A percentile compares a stretch with the other conserved stretches of the same genome.
Evolutionary conservation across 2,888 invertebrate genomes (phyloP).

Genomic region (Apotomis betuletana): DNA sequence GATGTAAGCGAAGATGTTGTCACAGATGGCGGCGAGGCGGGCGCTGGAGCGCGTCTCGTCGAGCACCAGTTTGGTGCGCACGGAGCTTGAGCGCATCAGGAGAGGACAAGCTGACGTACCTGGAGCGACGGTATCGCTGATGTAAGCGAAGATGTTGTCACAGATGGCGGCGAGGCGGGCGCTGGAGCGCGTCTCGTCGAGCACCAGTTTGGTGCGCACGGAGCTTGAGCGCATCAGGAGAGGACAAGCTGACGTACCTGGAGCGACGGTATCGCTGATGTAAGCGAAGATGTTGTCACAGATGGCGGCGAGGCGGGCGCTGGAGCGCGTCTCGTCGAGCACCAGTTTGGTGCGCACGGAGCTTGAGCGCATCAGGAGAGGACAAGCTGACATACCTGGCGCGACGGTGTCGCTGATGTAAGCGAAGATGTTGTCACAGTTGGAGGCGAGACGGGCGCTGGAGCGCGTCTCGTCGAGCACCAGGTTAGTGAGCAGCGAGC

Average conservation of each 20-base stretch:
- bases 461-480: conserved; percentile 89
- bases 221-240: conserved; percentile 88
- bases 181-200: conserved; percentile 88
- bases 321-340: conserved; percentile 88
- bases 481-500: conserved; percentile 90
- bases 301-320: conserved; percentile 72
- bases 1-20: conserved; percentile 79
- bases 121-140: not conserved
- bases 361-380: conserved; percentile 88
- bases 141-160: conserved; percentile 83
- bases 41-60: conserved; percentile 87
- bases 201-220: conserved; percentile 89
- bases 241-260: not conserved
- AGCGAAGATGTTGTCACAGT: conserved; percentile 90
- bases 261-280: not conserved
- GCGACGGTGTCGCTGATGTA: conserved; percentile 93
- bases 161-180: conserved; percentile 81
- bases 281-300: conserved; percentile 86
- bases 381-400: conserved; percentile 82
- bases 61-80: conserved; percentile 90
- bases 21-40: conserved; percentile 83
- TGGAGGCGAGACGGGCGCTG: conserved; percentile 71
- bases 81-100: conserved; percentile 85
- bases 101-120: conserved; percentile 67
- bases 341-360: conserved; percentile 91